These are phyloP conservation scores for Meganola albula DNA, from an alignment of 2,888 invertebrate species.

Conservation along the genomic window DNA sequence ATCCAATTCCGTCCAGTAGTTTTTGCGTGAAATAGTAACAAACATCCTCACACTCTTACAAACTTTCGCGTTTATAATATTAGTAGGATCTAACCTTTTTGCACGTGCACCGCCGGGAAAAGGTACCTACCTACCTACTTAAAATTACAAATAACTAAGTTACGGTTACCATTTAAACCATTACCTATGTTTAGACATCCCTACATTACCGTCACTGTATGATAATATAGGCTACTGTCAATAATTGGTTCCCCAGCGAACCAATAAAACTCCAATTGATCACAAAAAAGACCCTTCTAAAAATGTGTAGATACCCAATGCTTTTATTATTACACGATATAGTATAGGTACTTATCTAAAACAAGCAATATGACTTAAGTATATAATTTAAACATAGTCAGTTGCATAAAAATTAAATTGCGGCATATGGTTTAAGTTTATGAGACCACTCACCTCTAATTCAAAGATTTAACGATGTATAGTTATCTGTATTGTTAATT, in stretches of 20 bases:
- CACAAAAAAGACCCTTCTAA: too few species aligned
- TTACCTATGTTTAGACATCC: too few species aligned
- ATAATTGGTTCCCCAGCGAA: too few species aligned
- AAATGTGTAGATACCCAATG: too few species aligned
- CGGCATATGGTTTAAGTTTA: conserved; percentile 20
- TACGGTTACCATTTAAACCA: too few species aligned
- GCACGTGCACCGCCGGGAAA: too few species aligned
- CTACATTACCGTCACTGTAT: too few species aligned
- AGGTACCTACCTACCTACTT: not conserved
- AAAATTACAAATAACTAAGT: conserved; percentile 5
- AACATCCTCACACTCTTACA: not conserved
- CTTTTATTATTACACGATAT: too few species aligned
- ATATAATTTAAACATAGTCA: conserved; percentile 9
- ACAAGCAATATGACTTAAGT: not conserved
- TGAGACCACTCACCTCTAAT: conserved; percentile 22
- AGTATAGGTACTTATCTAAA: not conserved
- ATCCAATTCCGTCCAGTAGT: too few species aligned
- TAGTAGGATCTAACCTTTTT: too few species aligned
- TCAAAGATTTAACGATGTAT: conserved; percentile 20
- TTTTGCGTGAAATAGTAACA: not conserved
- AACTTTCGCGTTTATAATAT: not conserved
- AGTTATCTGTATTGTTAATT: conserved; percentile 23
- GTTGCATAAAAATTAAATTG: conserved; percentile 11
- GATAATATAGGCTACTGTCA: too few species aligned
- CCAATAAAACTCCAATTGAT: too few species aligned